A percentile compares a stretch with the other conserved stretches of the same genome.
These are phyloP conservation scores for Hyperoplus lanceolatus DNA, from an alignment of 2,797 vertebrate species.

Conservation along the genomic window DNA sequence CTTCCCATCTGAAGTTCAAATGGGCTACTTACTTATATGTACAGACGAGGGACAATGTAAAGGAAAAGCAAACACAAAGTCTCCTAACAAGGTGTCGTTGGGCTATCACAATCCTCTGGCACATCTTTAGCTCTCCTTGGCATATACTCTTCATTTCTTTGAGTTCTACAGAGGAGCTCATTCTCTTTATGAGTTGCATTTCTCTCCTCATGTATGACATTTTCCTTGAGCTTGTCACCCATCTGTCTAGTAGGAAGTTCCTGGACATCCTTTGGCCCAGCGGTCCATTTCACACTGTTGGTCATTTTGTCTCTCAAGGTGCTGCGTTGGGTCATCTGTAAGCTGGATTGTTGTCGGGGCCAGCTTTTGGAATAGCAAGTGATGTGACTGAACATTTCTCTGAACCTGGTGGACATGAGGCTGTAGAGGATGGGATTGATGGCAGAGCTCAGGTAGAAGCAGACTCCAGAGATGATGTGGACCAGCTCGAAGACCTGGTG, in stretches of 20 bases:
- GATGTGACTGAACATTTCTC: conserved; percentile 90
- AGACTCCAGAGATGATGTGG: conserved; percentile 90
- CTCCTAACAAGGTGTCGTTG: not conserved
- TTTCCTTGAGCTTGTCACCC: not conserved
- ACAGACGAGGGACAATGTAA: not conserved
- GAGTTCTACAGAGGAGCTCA: not conserved
- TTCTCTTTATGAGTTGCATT: not conserved
- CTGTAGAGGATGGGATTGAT: conserved; percentile 94
- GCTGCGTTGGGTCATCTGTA: conserved; percentile 81
- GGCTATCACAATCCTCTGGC: too few relatives aligned
- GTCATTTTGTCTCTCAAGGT: conserved; percentile 73
- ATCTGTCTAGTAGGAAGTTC: not conserved
- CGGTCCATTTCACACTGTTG: conserved; percentile 1
- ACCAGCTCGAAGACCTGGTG: conserved; percentile 83
- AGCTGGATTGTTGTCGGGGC: conserved; percentile 55
- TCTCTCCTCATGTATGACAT: not conserved
- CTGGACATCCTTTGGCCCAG: not conserved
- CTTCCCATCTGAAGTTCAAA: not conserved
- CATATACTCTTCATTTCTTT: not conserved
- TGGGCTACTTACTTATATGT: not conserved
- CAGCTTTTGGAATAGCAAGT: conserved; percentile 75
- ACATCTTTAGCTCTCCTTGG: not conserved
- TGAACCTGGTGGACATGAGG: conserved; percentile 94
- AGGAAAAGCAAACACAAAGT: not conserved
- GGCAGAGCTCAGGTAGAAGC: conserved; percentile 93